phyloP scores from a whole-genome alignment of 2,113 vertebrate genomes.

The Microcebus lehilahytsara region DNA sequence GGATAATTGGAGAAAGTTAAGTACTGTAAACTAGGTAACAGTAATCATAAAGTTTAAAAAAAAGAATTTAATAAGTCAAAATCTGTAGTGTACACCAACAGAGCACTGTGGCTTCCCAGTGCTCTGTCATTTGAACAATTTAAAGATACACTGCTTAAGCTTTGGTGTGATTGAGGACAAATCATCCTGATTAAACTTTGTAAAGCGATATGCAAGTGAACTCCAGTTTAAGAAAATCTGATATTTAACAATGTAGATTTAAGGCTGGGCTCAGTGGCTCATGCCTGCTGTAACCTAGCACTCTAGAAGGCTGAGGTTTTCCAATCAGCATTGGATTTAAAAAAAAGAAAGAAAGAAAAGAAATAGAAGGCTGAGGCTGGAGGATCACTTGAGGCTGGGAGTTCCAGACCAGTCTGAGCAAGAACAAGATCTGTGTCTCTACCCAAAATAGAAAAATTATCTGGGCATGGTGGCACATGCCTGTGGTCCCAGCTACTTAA shows the following conservation, averaged over 20 bases:
- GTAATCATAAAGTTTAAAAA: background rate
- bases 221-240: slow-evolving; percentile 12
- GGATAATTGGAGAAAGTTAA: background rate
- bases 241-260: background rate
- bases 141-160: background rate
- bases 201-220: background rate
- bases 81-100: background rate
- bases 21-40: background rate
- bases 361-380: no score
- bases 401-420: background rate
- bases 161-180: background rate
- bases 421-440: no score
- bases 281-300: background rate
- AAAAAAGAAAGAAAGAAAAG: no score
- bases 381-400: background rate
- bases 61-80: background rate
- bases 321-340: no score
- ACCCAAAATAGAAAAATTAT: background rate
- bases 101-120: background rate
- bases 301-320: no score
- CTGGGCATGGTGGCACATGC: background rate
- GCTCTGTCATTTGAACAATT: background rate
- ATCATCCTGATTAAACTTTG: background rate
- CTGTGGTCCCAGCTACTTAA: background rate
- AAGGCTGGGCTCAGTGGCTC: background rate